Evolutionary conservation across 2,888 invertebrate species (phyloP).

Genomic region (Alloplasta piceator): DNA sequence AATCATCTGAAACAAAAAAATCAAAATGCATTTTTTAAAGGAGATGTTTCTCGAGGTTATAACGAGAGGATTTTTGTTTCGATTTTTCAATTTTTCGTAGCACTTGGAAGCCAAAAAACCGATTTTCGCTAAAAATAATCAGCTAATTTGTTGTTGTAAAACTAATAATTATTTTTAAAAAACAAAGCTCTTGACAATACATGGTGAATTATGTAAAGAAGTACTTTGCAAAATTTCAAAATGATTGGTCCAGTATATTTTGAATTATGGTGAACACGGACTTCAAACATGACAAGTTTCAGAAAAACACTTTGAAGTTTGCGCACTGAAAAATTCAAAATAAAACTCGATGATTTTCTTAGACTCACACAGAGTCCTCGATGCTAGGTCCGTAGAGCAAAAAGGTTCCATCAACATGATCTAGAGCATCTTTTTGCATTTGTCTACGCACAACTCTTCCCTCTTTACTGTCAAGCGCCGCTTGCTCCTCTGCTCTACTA

Average conservation of each 20-base stretch:
- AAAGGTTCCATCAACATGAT: conserved; percentile 67
- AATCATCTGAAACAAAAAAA: too few relatives aligned
- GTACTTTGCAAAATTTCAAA: conserved; percentile 58
- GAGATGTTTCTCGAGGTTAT: too few relatives aligned
- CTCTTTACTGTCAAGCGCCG: conserved; percentile 47
- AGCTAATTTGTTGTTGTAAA: conserved; percentile 49
- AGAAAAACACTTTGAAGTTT: conserved; percentile 48
- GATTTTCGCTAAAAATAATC: conserved; percentile 39
- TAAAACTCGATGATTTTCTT: conserved; percentile 31
- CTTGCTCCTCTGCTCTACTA: conserved; percentile 42
- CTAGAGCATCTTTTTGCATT: conserved; percentile 65
- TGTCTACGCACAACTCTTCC: conserved; percentile 59
- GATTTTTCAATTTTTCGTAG: conserved; percentile 21
- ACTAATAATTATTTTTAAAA: conserved; percentile 54
- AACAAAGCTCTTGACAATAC: conserved; percentile 52
- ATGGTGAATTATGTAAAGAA: conserved; percentile 28
- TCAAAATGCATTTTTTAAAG: too few relatives aligned
- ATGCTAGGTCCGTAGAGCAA: conserved; percentile 68
- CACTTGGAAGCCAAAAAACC: conserved; percentile 41
- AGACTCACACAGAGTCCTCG: conserved; percentile 68
- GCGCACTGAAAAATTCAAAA: conserved; percentile 26
- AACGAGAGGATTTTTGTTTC: too few relatives aligned
- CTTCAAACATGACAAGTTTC: conserved; percentile 35
- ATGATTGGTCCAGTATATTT: conserved; percentile 61
- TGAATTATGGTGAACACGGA: conserved; percentile 17